phyloP scores from a whole-genome alignment of 1,140 invertebrate genomes.

The Pygmarrhopalites habei region DNA sequence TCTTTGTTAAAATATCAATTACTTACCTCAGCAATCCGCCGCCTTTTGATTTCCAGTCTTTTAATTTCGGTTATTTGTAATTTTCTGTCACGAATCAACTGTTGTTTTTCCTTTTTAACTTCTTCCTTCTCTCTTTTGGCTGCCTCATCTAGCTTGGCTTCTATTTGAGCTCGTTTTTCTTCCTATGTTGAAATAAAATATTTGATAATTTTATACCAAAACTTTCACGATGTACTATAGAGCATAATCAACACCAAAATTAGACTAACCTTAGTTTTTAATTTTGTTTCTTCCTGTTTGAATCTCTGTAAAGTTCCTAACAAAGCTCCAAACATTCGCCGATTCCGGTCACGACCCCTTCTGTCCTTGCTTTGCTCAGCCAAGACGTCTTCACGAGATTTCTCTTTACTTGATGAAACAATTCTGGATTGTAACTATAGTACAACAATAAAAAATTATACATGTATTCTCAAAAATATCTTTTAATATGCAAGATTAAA shows the following conservation, averaged over 20 bases:
- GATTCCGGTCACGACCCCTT: slow-evolving; percentile 54
- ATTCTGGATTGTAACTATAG: slow-evolving; percentile 34
- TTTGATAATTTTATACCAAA: too few relatives aligned
- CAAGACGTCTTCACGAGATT: slow-evolving; percentile 65
- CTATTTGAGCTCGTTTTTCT: slow-evolving; percentile 76
- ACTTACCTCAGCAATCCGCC: slow-evolving; percentile 69
- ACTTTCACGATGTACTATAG: too few relatives aligned
- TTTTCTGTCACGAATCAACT: slow-evolving; percentile 75
- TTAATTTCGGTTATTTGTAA: slow-evolving; percentile 80
- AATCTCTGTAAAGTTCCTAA: slow-evolving; percentile 91
- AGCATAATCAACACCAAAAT: too few relatives aligned
- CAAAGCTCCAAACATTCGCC: slow-evolving; percentile 89
- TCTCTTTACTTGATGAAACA: slow-evolving; percentile 36
- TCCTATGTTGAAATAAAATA: too few relatives aligned
- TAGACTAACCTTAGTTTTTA: slow-evolving; percentile 57
- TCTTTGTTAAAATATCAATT: background rate
- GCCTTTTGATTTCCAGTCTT: slow-evolving; percentile 83
- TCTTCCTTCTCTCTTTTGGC: slow-evolving; percentile 78
- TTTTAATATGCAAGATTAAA: background rate
- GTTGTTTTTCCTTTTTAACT: slow-evolving; percentile 72
- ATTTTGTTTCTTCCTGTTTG: slow-evolving; percentile 82
- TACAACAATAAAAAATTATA: background rate
- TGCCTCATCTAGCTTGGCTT: slow-evolving; percentile 87
- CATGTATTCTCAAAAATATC: background rate
- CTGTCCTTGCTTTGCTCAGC: slow-evolving; percentile 72